These are phyloP conservation scores for Barypeithes pellucidus DNA, from an alignment of 2,888 invertebrate genomes.

Conservation along the genomic window DNA sequence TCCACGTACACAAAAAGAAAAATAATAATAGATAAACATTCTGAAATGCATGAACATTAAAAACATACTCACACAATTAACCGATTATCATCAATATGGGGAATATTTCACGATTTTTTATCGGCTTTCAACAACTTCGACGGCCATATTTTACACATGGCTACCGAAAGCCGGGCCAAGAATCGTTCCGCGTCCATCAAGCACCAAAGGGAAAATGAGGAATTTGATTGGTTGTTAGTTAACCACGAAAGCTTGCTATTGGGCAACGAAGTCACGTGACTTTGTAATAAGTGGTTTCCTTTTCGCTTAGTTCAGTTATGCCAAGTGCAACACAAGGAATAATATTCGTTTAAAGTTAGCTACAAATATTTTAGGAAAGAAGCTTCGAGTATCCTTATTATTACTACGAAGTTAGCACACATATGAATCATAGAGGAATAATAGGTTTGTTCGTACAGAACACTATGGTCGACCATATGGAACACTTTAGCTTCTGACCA, in stretches of 20 bases:
- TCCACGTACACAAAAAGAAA: not conserved
- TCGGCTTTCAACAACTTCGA: slow-evolving; percentile 11
- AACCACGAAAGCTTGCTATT: slow-evolving; percentile 21
- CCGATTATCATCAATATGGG: slow-evolving; percentile 10
- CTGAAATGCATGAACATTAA: not conserved
- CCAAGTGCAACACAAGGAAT: too few species aligned
- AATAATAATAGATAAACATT: slow-evolving; percentile 14
- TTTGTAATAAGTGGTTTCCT: not conserved
- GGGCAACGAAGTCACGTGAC: slow-evolving; percentile 10
- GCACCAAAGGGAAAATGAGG: slow-evolving; percentile 18
- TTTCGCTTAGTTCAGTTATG: not conserved
- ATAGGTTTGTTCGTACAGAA: too few species aligned
- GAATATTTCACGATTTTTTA: slow-evolving; percentile 29
- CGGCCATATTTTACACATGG: slow-evolving; percentile 25
- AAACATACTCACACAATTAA: slow-evolving; percentile 31
- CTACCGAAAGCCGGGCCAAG: not conserved
- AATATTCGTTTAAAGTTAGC: not conserved
- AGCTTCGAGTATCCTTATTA: not conserved
- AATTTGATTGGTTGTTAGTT: slow-evolving; percentile 26
- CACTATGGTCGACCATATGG: too few species aligned
- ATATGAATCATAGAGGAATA: too few species aligned
- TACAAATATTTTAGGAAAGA: not conserved
- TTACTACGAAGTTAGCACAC: too few species aligned
- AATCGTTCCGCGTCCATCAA: slow-evolving; percentile 28
- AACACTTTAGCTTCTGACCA: not conserved